Base-by-base conservation (phyloP, 1,140 invertebrate species). In the Cydia pomonella region DNA sequence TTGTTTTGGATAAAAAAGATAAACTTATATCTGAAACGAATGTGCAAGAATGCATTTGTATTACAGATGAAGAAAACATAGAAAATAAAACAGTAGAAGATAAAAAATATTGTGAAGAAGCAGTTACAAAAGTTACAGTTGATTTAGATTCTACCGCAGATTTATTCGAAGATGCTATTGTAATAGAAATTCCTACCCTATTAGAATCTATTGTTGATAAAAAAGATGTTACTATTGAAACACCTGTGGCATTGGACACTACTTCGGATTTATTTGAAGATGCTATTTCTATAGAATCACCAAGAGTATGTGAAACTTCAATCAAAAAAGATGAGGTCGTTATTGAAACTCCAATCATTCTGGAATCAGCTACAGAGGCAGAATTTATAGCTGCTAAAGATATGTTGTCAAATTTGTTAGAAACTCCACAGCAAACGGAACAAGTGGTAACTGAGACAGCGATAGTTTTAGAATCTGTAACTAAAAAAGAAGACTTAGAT, bases 171-270 rank as follows among this genome's bases (percentile, higher is more conserved):
- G 23, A 29, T 33, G 27, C 63, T n/a, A 66, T 33, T 29, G 25
- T 29, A 13, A 66, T 12, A 33, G 63, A 66, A 66, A 29, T 13
- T 16, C 21, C 62, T 10, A n/a, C 9, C 23, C 63, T 16, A 16
- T 9, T 59, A 12, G 53, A 59, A 59, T 12, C 53, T 10, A 23
- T 23, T 23, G n/a, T 23, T 23, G 21, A 23, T 3, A 18, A 33
- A 29, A 29, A 66, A 29, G 12, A 66, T 16, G 12, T n/a, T n/a
- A 66, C 25, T 66, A 16, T 66, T 29, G 63, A 66, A 66, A 66
- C 63, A 4, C 27, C 63, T n/a, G 63, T 27, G 12, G n/a, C 63
- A 16, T 16, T 66, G 3, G 63, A 66, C n/a, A 33, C 27, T 18
- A 33, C 64, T 38, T 33, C 29, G 23, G 53, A 59, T 59, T 23